These are phyloP conservation scores for Nematostella vectensis DNA, from an alignment of 92 coral and sea anemone genomes.

Conservation along the genomic window DNA sequence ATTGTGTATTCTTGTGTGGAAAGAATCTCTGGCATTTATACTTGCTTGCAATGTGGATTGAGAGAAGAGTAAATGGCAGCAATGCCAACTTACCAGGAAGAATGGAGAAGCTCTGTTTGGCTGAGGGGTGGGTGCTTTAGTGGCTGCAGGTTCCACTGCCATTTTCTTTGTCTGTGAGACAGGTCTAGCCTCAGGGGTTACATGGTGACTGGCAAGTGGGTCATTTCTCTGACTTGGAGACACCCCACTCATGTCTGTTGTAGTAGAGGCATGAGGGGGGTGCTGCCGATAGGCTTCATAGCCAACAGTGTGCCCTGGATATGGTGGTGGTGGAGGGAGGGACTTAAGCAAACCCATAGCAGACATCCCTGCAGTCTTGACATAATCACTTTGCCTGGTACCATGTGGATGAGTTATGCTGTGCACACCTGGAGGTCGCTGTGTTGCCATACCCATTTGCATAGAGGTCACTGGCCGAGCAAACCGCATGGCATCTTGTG, in stretches of 20 bases:
- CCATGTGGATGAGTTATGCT: constrained; percentile 44
- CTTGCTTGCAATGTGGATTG: too few relatives aligned
- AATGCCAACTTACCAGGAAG: constrained; percentile 75
- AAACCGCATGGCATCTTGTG: constrained; percentile 46
- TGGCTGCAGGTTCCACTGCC: constrained; percentile 53
- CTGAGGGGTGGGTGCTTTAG: constrained; percentile 5
- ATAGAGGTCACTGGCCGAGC: constrained; percentile 25
- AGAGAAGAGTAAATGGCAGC: too few relatives aligned
- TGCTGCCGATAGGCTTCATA: constrained; percentile 30
- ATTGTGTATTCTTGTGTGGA: not conserved
- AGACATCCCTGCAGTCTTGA: constrained; percentile 25
- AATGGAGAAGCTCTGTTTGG: constrained; percentile 57
- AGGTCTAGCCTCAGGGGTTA: constrained; percentile 45
- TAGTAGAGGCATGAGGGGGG: constrained; percentile 16
- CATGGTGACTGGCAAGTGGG: constrained; percentile 10
- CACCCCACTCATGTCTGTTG: constrained; percentile 10
- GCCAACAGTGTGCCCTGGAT: constrained; percentile 49
- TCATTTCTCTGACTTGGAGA: not conserved
- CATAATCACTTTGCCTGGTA: constrained; percentile 55
- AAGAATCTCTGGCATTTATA: too few relatives aligned
- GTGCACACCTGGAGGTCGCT: constrained; percentile 30
- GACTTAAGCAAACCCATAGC: constrained; percentile 38
- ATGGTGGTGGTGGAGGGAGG: constrained; percentile 73
- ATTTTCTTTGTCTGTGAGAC: constrained; percentile 62
- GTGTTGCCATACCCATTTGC: constrained; percentile 8